Percentiles rank a stretch among this genome's conserved stretches.
Evolutionary conservation across 2,797 vertebrate genomes (phyloP).

Genomic region (Limnodromus scolopaceus): DNA sequence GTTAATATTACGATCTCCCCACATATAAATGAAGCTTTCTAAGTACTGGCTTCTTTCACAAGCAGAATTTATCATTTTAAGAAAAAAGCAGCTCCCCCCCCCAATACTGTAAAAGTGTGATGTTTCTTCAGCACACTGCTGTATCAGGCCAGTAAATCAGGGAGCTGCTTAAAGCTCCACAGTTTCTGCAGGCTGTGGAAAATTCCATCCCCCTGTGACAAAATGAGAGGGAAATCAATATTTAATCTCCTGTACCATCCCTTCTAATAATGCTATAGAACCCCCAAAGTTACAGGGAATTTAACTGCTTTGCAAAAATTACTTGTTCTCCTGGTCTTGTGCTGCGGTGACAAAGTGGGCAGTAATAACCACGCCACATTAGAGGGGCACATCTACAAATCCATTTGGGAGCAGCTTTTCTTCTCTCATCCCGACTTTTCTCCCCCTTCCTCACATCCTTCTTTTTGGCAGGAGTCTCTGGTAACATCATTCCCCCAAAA

Average conservation of each 20-base stretch:
- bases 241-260: constrained; percentile 59
- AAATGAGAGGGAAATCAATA: constrained; percentile 57
- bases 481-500: not conserved
- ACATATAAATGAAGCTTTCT: too few species aligned
- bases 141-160: constrained; percentile 21
- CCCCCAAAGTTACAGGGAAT: not conserved
- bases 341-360: not conserved
- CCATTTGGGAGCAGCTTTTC: not conserved
- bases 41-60: not conserved
- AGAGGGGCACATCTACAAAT: not conserved
- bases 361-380: not conserved
- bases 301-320: not conserved
- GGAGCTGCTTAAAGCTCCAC: constrained; percentile 1
- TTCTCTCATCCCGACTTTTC: not conserved
- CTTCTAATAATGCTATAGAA: not conserved
- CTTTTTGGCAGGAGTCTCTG: not conserved
- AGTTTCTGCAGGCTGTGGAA: constrained; percentile 2
- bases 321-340: not conserved
- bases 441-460: not conserved
- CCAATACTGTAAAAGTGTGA: not conserved
- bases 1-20: not conserved
- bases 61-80: not conserved
- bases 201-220: constrained; percentile 18
- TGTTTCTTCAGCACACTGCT: not conserved
- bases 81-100: not conserved